phyloP scores from a whole-genome alignment of 2,797 vertebrate species.

The Rachycentron canadum region DNA sequence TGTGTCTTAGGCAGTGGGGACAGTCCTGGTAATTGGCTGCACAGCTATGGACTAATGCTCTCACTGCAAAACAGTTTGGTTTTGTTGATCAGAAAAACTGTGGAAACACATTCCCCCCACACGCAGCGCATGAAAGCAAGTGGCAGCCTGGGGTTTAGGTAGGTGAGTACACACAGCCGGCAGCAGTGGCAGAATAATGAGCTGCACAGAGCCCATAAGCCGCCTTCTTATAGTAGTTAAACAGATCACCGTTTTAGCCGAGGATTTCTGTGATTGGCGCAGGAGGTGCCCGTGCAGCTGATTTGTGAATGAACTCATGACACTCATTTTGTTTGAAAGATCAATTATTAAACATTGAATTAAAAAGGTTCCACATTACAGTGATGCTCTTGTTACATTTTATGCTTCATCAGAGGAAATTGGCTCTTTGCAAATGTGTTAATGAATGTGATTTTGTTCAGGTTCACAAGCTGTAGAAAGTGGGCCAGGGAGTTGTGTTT shows the following conservation, averaged over 20 bases:
- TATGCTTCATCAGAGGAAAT: conserved; percentile 28
- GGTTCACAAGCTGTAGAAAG: conserved; percentile 22
- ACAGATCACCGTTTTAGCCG: conserved; percentile 30
- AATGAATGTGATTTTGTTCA: conserved; percentile 35
- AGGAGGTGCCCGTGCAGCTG: conserved; percentile 19
- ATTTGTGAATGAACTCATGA: conserved; percentile 29
- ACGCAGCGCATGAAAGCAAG: conserved; percentile 30
- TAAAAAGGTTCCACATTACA: conserved; percentile 30
- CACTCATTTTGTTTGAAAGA: conserved; percentile 29
- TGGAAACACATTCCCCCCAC: conserved; percentile 24
- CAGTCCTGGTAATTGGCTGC: conserved; percentile 53
- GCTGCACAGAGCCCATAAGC: conserved; percentile 47
- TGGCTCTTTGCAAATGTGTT: conserved; percentile 37
- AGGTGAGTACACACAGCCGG: conserved; percentile 52
- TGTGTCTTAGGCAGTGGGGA: conserved; percentile 48
- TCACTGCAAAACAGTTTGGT: conserved; percentile 30
- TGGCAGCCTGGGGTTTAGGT: conserved; percentile 34
- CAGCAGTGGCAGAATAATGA: conserved; percentile 53
- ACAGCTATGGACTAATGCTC: conserved; percentile 39
- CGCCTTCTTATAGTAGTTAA: conserved; percentile 29
- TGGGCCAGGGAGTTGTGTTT: conserved; percentile 29
- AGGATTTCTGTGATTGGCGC: conserved; percentile 30
- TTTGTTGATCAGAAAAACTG: conserved; percentile 35
- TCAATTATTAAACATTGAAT: conserved; percentile 42
- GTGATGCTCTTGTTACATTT: conserved; percentile 22